phyloP scores from a whole-genome alignment of 2,797 vertebrate species.

The Loriculus beryllinus region DNA sequence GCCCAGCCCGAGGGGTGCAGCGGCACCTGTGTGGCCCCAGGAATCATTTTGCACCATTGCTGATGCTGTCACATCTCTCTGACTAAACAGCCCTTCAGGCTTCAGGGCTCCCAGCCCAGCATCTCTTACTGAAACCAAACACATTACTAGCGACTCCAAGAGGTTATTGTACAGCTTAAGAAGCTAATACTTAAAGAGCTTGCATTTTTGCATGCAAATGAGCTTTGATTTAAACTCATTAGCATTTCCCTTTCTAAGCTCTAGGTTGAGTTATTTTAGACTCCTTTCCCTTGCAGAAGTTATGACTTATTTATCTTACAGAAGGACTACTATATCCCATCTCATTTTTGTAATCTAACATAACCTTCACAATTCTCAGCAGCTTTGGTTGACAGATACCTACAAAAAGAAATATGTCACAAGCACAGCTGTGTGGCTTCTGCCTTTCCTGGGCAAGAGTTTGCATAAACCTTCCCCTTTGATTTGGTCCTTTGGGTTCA shows the following conservation, averaged over 20 bases:
- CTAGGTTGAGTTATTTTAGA: slow-evolving; percentile 19
- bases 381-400: background rate
- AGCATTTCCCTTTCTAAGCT: slow-evolving; percentile 6
- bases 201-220: slow-evolving; percentile 11
- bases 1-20: background rate
- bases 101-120: background rate
- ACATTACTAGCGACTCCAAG: background rate
- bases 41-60: rapidly evolving
- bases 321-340: background rate
- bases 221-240: slow-evolving; percentile 31
- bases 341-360: background rate
- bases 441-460: background rate
- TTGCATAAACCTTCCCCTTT: background rate
- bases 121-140: background rate
- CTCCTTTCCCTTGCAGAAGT: slow-evolving; percentile 7
- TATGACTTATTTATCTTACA: background rate
- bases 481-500: background rate
- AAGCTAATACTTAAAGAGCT: background rate
- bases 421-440: background rate
- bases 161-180: background rate
- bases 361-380: background rate
- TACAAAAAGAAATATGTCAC: background rate
- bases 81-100: background rate
- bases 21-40: rapidly evolving
- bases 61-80: rapidly evolving